These are phyloP conservation scores for Tromatobia lineatoria DNA, from an alignment of 2,888 invertebrate genomes.

Conservation along the genomic window DNA sequence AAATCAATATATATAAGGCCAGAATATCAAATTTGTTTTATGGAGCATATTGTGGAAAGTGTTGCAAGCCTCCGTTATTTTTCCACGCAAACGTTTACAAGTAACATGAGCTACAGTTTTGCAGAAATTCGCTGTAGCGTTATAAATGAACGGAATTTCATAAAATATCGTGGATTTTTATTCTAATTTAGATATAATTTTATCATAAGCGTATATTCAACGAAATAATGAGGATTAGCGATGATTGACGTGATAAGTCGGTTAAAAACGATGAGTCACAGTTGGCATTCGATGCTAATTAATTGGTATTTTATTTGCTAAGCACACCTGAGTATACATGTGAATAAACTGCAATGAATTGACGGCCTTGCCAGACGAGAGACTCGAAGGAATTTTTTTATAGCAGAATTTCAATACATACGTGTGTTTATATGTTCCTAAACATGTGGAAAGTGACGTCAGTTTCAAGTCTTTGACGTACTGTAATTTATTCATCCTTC, in stretches of 20 bases:
- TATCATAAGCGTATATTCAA: no score
- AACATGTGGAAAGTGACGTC: conserved; percentile 11
- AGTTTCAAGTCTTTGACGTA: background rate
- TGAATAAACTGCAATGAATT: background rate
- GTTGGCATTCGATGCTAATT: conserved; percentile 6
- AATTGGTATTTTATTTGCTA: conserved; percentile 15
- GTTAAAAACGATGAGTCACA: background rate
- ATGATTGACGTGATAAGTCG: background rate
- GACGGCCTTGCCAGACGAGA: background rate
- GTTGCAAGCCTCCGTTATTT: no score
- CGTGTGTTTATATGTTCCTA: background rate
- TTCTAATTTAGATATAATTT: no score
- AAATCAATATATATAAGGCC: no score
- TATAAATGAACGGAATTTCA: no score
- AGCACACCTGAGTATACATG: background rate
- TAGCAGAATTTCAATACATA: background rate
- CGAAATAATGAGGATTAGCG: no score
- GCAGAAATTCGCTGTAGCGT: no score
- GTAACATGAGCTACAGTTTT: no score
- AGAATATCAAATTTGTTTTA: no score
- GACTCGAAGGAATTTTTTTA: conserved; percentile 6
- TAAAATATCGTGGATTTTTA: no score
- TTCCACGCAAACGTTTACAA: no score
- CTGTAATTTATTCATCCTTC: conserved; percentile 29
- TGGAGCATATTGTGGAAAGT: no score